Conservation (phyloP, 1,140 invertebrate species). For the Drosophila grimshawi region DNA sequence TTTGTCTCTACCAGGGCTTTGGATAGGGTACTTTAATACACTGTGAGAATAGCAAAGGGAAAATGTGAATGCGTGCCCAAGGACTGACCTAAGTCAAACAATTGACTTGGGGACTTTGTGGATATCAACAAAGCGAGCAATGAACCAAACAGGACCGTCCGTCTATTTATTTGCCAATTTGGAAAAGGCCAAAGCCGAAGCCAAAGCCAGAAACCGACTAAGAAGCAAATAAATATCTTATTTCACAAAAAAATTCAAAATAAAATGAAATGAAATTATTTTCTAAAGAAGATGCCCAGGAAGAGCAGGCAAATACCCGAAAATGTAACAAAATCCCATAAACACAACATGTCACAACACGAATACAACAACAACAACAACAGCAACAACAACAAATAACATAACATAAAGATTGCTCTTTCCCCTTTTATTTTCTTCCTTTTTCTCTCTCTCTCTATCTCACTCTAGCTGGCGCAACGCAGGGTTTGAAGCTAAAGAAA, state of each 20-base stretch:
- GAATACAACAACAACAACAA: constrained; percentile 16
- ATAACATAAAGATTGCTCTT: not conserved
- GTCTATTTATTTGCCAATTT: constrained; percentile 79
- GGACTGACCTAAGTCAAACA: constrained; percentile 62
- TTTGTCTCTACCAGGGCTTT: constrained; percentile 45
- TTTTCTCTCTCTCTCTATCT: not conserved
- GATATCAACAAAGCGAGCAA: constrained; percentile 23
- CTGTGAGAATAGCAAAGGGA: constrained; percentile 16
- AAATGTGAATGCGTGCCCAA: constrained; percentile 43
- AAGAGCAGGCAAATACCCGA: constrained; percentile 8
- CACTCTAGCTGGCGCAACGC: not conserved
- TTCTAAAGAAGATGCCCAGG: constrained; percentile 35
- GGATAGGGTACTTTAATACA: constrained; percentile 28
- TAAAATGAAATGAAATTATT: constrained; percentile 72
- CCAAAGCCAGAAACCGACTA: constrained; percentile 41
- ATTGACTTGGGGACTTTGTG: constrained; percentile 48
- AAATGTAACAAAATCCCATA: constrained; percentile 75
- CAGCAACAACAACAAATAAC: not conserved
- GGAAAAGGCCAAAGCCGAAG: constrained; percentile 49
- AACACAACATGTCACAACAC: constrained; percentile 76
- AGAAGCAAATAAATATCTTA: constrained; percentile 78
- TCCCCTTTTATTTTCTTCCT: no score
- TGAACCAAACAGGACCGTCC: constrained; percentile 14
- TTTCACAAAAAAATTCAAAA: constrained; percentile 63
- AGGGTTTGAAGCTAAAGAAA: constrained; percentile 35